Percentiles rank a stretch among this genome's conserved stretches.
Evolutionary conservation across 2,113 vertebrate genomes (phyloP).

Genomic region (Eptesicus fuscus): DNA sequence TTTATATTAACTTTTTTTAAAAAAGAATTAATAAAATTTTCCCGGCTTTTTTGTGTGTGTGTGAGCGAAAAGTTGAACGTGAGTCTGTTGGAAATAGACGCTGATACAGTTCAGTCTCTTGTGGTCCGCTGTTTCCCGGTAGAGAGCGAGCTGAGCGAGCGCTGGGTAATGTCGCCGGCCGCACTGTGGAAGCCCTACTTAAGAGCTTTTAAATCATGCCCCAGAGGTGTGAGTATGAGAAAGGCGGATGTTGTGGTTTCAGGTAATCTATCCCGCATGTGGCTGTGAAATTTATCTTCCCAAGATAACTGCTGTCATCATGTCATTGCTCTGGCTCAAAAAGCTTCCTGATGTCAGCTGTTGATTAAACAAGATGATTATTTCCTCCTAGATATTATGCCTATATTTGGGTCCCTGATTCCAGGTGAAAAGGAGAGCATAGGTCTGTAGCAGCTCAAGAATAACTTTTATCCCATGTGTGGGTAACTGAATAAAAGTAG

Average conservation of each 20-base stretch:
- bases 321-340: slow-evolving; percentile 43
- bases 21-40: no score
- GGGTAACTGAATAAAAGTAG: background rate
- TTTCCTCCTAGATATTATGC: slow-evolving; percentile 16
- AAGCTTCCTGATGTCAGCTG: slow-evolving; percentile 53
- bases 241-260: slow-evolving; percentile 17
- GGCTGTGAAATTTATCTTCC: slow-evolving; percentile 58
- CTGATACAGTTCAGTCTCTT: no score
- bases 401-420: background rate
- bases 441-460: background rate
- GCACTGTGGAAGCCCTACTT: background rate
- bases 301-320: slow-evolving; percentile 36
- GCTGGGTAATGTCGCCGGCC: no score
- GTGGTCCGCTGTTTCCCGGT: no score
- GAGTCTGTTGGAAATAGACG: no score
- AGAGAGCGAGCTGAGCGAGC: no score
- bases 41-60: no score
- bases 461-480: background rate
- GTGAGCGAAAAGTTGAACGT: no score
- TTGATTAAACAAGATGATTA: slow-evolving; percentile 49
- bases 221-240: slow-evolving; percentile 10
- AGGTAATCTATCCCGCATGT: slow-evolving; percentile 66
- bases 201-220: slow-evolving; percentile 52
- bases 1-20: no score
- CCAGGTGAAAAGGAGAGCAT: background rate